Percentiles rank a stretch among this genome's conserved stretches.
These are phyloP conservation scores for Epinephelus lanceolatus DNA, from an alignment of 2,113 vertebrate genomes.

Conservation along the genomic window DNA sequence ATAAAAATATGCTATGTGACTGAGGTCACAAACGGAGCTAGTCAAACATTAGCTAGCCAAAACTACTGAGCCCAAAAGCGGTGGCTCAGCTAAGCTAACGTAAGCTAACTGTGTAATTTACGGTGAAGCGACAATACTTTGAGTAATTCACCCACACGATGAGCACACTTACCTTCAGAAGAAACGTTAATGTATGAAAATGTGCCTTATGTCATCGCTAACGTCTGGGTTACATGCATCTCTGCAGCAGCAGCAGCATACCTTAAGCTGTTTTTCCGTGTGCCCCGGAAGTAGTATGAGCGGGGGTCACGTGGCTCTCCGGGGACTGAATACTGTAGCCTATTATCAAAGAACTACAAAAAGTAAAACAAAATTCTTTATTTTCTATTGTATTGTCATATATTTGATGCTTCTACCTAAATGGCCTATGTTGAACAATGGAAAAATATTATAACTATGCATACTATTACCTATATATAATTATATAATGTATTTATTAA, in stretches of 20 bases:
- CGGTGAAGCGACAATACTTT: neutral
- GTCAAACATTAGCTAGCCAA: neutral
- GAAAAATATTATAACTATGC: too few relatives aligned
- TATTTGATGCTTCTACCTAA: too few relatives aligned
- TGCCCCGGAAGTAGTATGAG: slow-evolving; percentile 19
- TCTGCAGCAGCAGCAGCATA: neutral
- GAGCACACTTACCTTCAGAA: slow-evolving; percentile 10
- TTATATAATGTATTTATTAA: too few relatives aligned
- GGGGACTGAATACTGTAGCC: too few relatives aligned
- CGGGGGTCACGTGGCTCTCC: too few relatives aligned
- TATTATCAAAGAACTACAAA: too few relatives aligned
- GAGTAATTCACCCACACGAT: too few relatives aligned
- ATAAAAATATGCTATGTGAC: neutral
- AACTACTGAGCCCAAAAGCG: neutral
- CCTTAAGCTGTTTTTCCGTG: neutral
- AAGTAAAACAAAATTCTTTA: too few relatives aligned
- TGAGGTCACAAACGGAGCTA: too few relatives aligned
- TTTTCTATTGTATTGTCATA: too few relatives aligned
- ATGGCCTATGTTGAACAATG: too few relatives aligned
- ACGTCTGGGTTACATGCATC: neutral
- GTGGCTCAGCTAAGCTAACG: neutral
- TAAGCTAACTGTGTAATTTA: neutral
- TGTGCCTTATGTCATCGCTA: neutral
- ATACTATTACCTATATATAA: too few relatives aligned
- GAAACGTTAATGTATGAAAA: neutral